Evolutionary conservation across 1,140 invertebrate genomes (phyloP), one percentile per base, ranked within the genome.

Genomic region (Procambarus clarkii): DNA sequence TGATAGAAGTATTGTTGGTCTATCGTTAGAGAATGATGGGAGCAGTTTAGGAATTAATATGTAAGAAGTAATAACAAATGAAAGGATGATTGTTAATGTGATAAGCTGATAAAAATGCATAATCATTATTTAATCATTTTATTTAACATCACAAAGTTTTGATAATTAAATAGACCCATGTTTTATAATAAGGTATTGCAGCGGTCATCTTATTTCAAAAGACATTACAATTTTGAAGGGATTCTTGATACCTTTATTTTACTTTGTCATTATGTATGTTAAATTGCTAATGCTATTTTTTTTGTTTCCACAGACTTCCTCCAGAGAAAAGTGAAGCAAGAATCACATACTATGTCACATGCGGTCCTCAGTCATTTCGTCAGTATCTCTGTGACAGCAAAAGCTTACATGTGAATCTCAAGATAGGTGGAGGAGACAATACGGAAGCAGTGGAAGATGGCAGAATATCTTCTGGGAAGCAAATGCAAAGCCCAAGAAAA

Each of bases 271-370:
- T 71, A 21, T 34, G 9, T 44, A 45, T n/a, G 44, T 71, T 71
- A 34, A 24, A 74, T n/a, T 50, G 3, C 45, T 46, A 54, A 54
- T 85, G 13, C 11, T 21, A 48, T 76, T 50, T 69, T 69, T 9
- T 50, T 76, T 24, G 71, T 2, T 76, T 0, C 44, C 45, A 11
- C 50, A 91, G 88, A 50, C 58, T 91, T 45, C 74, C 81, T 44
- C 88, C 88, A 64, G 82, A 85, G 64, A 91, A 91, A 58, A 84
- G 88, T 34, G 88, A 91, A 64, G 76, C 76, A 58, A 84, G 88
- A 84, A 91, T 91, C 34, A 85, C 82, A 11, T 77, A 85, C 74
- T 34, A 50, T 46, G 82, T 91, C 34, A 91, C 88, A 50, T 91
- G 88, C n/a, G 60, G 81, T 50, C 44, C 81, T 8, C 74, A 78